A percentile compares a stretch with the other conserved stretches of the same genome.
Conservation (phyloP, 2,113 vertebrate species). For the Muntiacus muntjak region DNA sequence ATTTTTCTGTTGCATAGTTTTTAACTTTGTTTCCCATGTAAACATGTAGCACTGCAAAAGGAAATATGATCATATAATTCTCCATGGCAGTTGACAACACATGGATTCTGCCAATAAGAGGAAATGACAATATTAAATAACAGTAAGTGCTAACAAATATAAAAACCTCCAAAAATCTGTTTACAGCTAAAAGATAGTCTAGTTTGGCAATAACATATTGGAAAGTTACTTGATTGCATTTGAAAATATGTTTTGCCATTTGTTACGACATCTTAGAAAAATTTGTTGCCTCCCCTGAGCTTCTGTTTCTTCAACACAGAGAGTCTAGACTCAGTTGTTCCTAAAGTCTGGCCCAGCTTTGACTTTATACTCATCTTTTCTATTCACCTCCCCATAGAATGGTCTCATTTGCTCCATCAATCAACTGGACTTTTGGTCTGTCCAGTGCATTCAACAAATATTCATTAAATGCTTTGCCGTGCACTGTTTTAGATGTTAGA, state of each 20-base stretch:
- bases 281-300: not conserved
- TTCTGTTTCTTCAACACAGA: not conserved
- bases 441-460: no score
- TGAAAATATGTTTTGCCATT: not conserved
- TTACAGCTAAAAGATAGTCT: not conserved
- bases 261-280: not conserved
- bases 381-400: not conserved
- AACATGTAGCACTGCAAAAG: not conserved
- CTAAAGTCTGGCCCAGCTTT: not conserved
- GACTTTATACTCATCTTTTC: not conserved
- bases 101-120: not conserved
- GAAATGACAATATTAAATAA: not conserved
- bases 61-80: not conserved
- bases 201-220: not conserved
- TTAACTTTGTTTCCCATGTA: not conserved
- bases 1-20: not conserved
- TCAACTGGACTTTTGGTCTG: not conserved
- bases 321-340: not conserved
- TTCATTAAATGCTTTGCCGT: accelerated
- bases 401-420: accelerated
- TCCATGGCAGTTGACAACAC: no score
- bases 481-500: not conserved
- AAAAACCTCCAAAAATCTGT: not conserved
- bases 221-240: not conserved
- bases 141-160: not conserved